Conservation (phyloP, 2,888 invertebrate genomes). For the Cenopis cana region DNA sequence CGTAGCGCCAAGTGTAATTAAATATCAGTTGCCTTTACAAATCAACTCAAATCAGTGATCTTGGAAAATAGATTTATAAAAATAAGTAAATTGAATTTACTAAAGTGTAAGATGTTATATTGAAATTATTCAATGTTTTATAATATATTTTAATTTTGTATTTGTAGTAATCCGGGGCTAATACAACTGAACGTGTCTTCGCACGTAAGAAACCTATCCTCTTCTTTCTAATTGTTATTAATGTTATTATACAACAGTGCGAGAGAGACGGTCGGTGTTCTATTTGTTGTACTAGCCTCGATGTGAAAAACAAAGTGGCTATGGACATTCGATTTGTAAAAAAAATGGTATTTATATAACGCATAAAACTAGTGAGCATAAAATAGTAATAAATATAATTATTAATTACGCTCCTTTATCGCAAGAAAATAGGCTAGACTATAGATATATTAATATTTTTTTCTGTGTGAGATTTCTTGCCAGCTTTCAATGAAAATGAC, state of each 20-base stretch:
- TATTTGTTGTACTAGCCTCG: neutral
- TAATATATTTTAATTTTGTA: slow-evolving; percentile 40
- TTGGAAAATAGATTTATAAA: slow-evolving; percentile 26
- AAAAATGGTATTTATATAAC: slow-evolving; percentile 22
- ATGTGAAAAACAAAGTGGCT: neutral
- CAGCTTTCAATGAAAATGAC: neutral
- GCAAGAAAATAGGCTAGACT: neutral
- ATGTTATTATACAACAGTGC: neutral
- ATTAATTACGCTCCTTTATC: neutral
- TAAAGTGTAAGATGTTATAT: slow-evolving; percentile 39
- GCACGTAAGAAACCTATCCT: neutral
- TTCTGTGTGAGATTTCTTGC: slow-evolving; percentile 3
- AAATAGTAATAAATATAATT: neutral
- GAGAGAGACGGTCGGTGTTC: neutral
- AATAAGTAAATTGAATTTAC: slow-evolving; percentile 43
- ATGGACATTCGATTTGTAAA: slow-evolving; percentile 20
- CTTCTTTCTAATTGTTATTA: neutral
- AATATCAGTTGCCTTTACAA: slow-evolving; percentile 31
- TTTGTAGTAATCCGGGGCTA: slow-evolving; percentile 16
- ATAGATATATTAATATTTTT: neutral
- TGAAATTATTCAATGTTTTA: slow-evolving; percentile 36
- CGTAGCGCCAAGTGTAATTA: neutral
- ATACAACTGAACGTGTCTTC: neutral
- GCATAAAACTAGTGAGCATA: slow-evolving; percentile 16
- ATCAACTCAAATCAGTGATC: slow-evolving; percentile 26